A percentile compares a stretch with the other conserved stretches of the same genome.
These are phyloP conservation scores for Pristionchus pacificus DNA, from an alignment of 1,140 invertebrate genomes.

Conservation along the genomic window DNA sequence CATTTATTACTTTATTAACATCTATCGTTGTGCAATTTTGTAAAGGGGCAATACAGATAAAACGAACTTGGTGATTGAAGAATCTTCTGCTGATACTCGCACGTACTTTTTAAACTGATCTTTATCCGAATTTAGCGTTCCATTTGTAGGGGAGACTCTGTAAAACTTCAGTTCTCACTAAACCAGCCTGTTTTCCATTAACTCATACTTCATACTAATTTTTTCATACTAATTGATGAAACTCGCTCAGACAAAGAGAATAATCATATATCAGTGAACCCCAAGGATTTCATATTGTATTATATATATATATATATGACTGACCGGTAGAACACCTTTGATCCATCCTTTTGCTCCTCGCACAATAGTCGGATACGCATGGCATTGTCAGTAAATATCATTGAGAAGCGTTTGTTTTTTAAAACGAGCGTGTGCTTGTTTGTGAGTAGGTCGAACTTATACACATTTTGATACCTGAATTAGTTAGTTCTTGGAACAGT, in stretches of 20 bases:
- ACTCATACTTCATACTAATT: too few species aligned
- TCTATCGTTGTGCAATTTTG: too few species aligned
- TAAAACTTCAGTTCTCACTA: too few species aligned
- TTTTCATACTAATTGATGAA: too few species aligned
- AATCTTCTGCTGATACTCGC: slow-evolving; percentile 46
- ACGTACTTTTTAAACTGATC: slow-evolving; percentile 50
- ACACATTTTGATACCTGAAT: slow-evolving; percentile 34
- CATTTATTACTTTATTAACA: background rate
- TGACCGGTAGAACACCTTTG: slow-evolving; percentile 41
- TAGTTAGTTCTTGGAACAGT: too few species aligned
- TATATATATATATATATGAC: slow-evolving; percentile 1
- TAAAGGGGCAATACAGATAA: background rate
- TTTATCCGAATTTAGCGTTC: slow-evolving; percentile 46
- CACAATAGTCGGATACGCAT: slow-evolving; percentile 49
- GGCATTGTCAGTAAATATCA: slow-evolving; percentile 50
- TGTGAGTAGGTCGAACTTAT: slow-evolving; percentile 31
- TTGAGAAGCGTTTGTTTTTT: slow-evolving; percentile 33
- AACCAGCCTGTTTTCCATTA: too few species aligned
- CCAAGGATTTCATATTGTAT: slow-evolving; percentile 2
- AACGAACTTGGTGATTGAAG: slow-evolving; percentile 46
- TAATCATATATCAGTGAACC: too few species aligned
- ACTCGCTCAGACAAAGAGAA: too few species aligned
- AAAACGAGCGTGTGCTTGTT: slow-evolving; percentile 25
- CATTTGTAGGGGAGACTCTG: too few species aligned
- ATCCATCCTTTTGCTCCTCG: slow-evolving; percentile 48